phyloP scores from a whole-genome alignment of 1,140 invertebrate species.

The Cylas formicarius region DNA sequence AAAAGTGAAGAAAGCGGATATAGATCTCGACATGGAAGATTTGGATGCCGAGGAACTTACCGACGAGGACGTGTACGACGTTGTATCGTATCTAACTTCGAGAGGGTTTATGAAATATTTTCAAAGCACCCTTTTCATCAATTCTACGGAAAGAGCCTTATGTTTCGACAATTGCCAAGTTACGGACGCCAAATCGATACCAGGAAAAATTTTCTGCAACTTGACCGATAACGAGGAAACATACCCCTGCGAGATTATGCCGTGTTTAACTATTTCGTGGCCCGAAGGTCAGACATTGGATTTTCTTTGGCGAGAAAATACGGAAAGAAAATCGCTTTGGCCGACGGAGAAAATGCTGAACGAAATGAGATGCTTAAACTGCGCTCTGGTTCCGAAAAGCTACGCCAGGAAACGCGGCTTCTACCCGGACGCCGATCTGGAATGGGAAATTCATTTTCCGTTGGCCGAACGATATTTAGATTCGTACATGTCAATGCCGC shows the following conservation, averaged over 20 bases:
- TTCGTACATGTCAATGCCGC: constrained; percentile 56
- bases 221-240: constrained; percentile 9
- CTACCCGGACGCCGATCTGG: constrained; percentile 40
- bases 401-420: constrained; percentile 9
- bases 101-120: constrained; percentile 30
- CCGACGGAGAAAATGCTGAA: constrained; percentile 55
- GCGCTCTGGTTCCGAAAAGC: constrained; percentile 59
- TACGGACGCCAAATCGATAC: constrained; percentile 11
- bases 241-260: constrained; percentile 27
- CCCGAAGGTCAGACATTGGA: constrained; percentile 25
- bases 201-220: constrained; percentile 29
- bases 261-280: constrained; percentile 29
- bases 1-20: constrained; percentile 17
- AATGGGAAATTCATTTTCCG: constrained; percentile 68
- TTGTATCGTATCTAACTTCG: constrained; percentile 25
- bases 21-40: constrained; percentile 19
- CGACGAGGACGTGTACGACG: constrained; percentile 23
- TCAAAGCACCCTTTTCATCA: constrained; percentile 25
- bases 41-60: constrained; percentile 16
- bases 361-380: constrained; percentile 56
- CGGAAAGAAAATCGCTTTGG: constrained; percentile 44
- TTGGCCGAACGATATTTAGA: constrained; percentile 65
- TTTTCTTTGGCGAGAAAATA: neutral
- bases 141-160: constrained; percentile 18
- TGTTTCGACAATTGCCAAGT: constrained; percentile 24